Base-by-base conservation (phyloP, 2,888 invertebrate species). In the Trachelus tabidus region DNA sequence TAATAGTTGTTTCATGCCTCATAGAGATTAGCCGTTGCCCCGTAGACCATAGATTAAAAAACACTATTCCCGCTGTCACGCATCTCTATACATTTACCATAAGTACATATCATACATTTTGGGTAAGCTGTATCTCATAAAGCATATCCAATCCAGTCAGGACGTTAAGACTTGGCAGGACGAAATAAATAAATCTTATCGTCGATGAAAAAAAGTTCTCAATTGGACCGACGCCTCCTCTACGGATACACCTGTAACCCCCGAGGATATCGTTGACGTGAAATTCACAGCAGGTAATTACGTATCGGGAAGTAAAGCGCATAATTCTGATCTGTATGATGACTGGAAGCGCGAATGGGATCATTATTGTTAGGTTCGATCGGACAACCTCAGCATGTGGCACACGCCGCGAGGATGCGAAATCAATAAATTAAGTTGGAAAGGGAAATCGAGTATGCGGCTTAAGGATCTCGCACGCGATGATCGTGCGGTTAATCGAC, bases 1-100 rank as follows among this genome's bases (percentile, higher is more conserved):
- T 90, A 90, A 90, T 89, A 84, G 84, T 88, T 90, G 90, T 89
- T 91, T 89, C 87, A 90, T 90, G 86, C 86, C 84, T 88, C 86
- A 89, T 89, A 87, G 86, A 90, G 90, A 91, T 91, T 87, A 87
- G 76, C 81, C 77, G 75, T 81, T 83, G 82, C 79, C 83, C 81
- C 83, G 81, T 84, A 81, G 68, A 73, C 73, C 34, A 76, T 37
- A 78, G 78, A 78, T 34, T 31, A 37, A 73, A 71, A 69, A 12
- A 76, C 71, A 15, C 56, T 9, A 23, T 23, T 40, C 40, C 4
- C 6, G 37, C 15, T 37, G 15, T 37, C 37, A 12, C 37, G 15
- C 40, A 15, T 40, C 15, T 15, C 15, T 40, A 15, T 40, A 15
- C 40, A 15, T 15, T 40, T 40, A 40, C 15, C 40, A 40, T 80